phyloP scores from a whole-genome alignment of 2,113 vertebrate species.

The Platichthys flesus region DNA sequence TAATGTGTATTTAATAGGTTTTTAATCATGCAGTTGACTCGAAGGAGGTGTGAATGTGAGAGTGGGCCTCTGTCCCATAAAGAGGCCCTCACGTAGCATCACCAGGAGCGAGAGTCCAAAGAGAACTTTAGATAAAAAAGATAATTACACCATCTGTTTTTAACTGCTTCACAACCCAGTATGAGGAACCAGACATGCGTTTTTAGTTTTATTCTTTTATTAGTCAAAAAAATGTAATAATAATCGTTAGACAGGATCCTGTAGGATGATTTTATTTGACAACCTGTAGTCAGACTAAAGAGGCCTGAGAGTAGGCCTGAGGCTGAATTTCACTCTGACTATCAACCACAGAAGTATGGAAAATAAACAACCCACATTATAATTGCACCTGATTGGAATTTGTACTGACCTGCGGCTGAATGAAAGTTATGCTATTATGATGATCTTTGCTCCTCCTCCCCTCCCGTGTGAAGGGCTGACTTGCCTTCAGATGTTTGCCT shows the following conservation, averaged over 20 bases:
- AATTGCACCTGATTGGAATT: slow-evolving; percentile 44
- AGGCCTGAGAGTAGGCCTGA: not conserved
- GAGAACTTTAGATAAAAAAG: slow-evolving; percentile 12
- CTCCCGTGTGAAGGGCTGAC: slow-evolving; percentile 2
- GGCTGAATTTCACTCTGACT: not conserved
- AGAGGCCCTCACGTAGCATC: slow-evolving; percentile 4
- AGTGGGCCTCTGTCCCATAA: slow-evolving; percentile 29
- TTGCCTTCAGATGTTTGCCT: slow-evolving; percentile 51
- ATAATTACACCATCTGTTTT: slow-evolving; percentile 24
- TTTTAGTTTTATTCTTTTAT: not conserved
- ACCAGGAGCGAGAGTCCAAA: not conserved
- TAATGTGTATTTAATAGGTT: not conserved
- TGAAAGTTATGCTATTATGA: not conserved
- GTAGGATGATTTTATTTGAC: not conserved
- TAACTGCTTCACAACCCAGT: not conserved
- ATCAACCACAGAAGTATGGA: not conserved
- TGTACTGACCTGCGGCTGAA: slow-evolving; percentile 45
- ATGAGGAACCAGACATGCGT: not conserved
- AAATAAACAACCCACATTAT: not conserved
- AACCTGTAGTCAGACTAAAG: not conserved
- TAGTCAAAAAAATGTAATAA: not conserved
- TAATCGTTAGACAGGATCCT: not conserved
- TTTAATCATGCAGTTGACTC: not conserved
- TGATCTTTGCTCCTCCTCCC: not conserved
- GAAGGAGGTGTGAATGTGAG: not conserved